Percentiles rank a stretch among this genome's conserved stretches.
Conservation (phyloP, 2,797 vertebrate genomes). For the Cossypha niveicapilla region DNA sequence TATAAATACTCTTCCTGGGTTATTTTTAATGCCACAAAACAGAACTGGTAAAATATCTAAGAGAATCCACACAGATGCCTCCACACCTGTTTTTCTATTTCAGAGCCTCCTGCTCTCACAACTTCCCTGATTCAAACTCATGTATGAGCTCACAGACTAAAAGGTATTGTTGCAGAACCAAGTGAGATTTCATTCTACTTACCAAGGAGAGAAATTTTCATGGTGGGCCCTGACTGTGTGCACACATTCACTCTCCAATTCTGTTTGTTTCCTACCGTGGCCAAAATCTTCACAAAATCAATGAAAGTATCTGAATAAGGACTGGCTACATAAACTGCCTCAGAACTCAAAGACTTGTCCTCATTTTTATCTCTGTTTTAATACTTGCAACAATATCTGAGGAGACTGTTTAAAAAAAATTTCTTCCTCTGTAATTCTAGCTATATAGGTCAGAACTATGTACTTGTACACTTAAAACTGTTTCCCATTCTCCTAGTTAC, state of each 20-base stretch:
- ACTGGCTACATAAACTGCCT: neutral
- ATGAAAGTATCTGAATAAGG: neutral
- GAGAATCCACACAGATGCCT: neutral
- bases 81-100: neutral
- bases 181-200: neutral
- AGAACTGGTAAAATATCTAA: neutral
- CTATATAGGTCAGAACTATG: neutral
- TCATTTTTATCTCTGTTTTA: neutral
- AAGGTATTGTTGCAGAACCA: neutral
- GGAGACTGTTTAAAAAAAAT: neutral
- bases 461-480: neutral
- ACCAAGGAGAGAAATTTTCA: neutral
- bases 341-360: neutral
- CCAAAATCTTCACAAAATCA: neutral
- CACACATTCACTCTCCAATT: neutral
- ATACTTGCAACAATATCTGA: neutral
- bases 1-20: neutral
- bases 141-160: neutral
- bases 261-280: neutral
- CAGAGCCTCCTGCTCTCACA: neutral
- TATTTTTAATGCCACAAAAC: constrained; percentile 2
- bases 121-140: neutral
- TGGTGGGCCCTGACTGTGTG: neutral
- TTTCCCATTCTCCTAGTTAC: neutral
- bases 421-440: neutral